Evolutionary conservation across 2,113 vertebrate species (phyloP), one percentile per base, ranked within the genome.

Genomic region (Rhynchopsitta pachyrhyncha): DNA sequence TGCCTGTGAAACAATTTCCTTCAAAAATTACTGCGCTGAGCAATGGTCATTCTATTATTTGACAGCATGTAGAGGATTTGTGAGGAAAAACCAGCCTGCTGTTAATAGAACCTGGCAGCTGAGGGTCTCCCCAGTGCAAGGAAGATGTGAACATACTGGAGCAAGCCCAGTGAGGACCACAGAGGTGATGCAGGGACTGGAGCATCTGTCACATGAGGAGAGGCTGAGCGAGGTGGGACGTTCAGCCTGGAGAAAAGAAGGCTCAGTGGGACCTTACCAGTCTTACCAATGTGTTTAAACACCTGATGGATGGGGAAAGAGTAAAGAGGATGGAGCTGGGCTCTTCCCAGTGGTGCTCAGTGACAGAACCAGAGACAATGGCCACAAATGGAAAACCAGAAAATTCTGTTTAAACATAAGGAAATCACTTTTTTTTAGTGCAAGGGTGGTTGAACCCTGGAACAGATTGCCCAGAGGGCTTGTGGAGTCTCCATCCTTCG

Each of bases 201-300:
- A 77, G 18, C 35, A n/a, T 11, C 22, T 7, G 2, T 13, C 28
- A 17, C 0, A 5, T 1, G 1, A 73, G 63, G 33, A 68, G 42
- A 37, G 11, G 24, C 42, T 49, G 77, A 89, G 57, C 37, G 35
- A 52, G 29, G 11, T 31, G 9, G 46, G 28, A 28, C 23, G 46
- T 10, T 67, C 76, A 86, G 33, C 29, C 55, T 57, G 46, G 50
- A 37, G 29, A 75, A 67, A 6, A 67, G 15, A 75, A n/a, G 19
- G 18, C 2, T 74, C 35, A 60, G 35, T 0, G 0, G 29, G 17
- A 57, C 71, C 67, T 27, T 16, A 15, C 25, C n/a, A 23, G 8
- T 39, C 67, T 27, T 27, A 17, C 25, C n/a, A 23, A 9, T 39
- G 22, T 79, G 13, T 67, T 67, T 59, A 39, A 62, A 25, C 27